Conservation (phyloP, 2,888 invertebrate genomes). For the Meiosimyza platycephala region DNA sequence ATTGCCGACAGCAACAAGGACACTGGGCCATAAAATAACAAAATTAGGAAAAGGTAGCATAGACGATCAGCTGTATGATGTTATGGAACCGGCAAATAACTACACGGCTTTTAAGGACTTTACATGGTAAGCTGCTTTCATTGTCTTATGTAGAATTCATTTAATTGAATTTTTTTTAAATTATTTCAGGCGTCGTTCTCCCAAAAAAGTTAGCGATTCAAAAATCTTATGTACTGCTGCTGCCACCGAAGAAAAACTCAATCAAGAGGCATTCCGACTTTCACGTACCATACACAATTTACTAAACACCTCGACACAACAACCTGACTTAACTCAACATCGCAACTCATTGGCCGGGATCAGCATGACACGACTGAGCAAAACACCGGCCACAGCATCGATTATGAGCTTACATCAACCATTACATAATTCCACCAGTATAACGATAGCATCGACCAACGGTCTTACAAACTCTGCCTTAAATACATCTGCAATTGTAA, state of each 20-base stretch:
- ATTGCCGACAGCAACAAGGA: background rate
- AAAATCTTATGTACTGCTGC: slow-evolving; percentile 61
- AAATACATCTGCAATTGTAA: slow-evolving; percentile 25
- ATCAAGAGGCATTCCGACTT: slow-evolving; percentile 75
- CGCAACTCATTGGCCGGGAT: slow-evolving; percentile 40
- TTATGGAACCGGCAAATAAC: slow-evolving; percentile 57
- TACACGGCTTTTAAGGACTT: slow-evolving; percentile 70
- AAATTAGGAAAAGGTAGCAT: slow-evolving; percentile 2
- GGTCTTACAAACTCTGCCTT: slow-evolving; percentile 15
- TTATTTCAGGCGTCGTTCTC: slow-evolving; percentile 61
- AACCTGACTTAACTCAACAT: slow-evolving; percentile 70
- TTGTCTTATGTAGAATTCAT: background rate
- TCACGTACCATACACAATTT: slow-evolving; percentile 75
- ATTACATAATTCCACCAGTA: slow-evolving; percentile 52
- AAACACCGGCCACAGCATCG: slow-evolving; percentile 47
- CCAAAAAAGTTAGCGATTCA: slow-evolving; percentile 68
- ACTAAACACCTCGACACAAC: slow-evolving; percentile 72
- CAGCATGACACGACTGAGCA: slow-evolving; percentile 49
- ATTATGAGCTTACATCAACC: slow-evolving; percentile 48
- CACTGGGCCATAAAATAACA: slow-evolving; percentile 2
- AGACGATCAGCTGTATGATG: slow-evolving; percentile 47
- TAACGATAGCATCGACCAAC: slow-evolving; percentile 35
- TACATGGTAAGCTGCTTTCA: slow-evolving; percentile 69
- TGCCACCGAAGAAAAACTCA: slow-evolving; percentile 73
- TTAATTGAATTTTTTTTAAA: background rate